These are phyloP conservation scores for Muscicapa striata DNA, from an alignment of 2,797 vertebrate species.

Conservation along the genomic window DNA sequence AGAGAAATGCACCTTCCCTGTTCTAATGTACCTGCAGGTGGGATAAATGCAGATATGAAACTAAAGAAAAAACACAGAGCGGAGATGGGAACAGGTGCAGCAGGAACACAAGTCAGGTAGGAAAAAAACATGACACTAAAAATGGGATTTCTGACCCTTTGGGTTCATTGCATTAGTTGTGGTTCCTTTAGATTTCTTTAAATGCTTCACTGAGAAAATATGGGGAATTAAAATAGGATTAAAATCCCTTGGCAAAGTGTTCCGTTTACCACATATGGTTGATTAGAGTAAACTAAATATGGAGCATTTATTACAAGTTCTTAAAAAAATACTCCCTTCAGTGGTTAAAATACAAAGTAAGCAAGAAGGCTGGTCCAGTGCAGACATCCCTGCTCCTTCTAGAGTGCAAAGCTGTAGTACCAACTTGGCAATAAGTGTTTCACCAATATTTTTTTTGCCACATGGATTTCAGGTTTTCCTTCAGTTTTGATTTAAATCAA, in stretches of 20 bases:
- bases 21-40: not conserved
- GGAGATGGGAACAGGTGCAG: not conserved
- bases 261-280: not conserved
- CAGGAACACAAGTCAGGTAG: not conserved
- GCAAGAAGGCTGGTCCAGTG: not conserved
- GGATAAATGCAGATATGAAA: not conserved
- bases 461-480: conserved; percentile 55
- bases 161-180: not conserved
- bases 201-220: not conserved
- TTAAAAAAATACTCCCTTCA: not conserved
- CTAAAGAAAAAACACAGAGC: not conserved
- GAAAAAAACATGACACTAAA: not conserved
- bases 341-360: conserved; percentile 26
- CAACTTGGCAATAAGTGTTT: conserved; percentile 9
- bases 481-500: conserved; percentile 55
- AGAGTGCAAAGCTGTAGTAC: not conserved
- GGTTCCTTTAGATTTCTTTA: not conserved
- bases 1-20: not conserved
- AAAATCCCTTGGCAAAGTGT: not conserved
- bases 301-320: not conserved
- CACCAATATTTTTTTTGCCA: conserved; percentile 42
- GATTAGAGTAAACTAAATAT: not conserved
- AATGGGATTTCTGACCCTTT: not conserved
- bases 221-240: not conserved
- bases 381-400: conserved; percentile 12